These are phyloP conservation scores for Bugulina stolonifera DNA, from an alignment of 2,888 invertebrate genomes.

Conservation along the genomic window DNA sequence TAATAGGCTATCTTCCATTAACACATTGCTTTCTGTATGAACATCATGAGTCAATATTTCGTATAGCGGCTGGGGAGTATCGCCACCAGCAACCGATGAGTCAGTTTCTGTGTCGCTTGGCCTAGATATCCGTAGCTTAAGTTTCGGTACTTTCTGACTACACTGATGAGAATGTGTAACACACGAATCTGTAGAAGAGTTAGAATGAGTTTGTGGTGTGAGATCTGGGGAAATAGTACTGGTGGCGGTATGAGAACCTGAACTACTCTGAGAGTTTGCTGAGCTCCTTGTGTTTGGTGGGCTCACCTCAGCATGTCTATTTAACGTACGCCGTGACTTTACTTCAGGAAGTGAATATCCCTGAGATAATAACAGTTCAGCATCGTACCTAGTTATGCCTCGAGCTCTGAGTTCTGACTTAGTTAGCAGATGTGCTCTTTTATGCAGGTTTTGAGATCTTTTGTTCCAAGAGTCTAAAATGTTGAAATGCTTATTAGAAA, in stretches of 20 bases:
- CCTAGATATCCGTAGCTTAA: background rate
- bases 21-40: background rate
- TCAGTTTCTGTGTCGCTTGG: slow-evolving; percentile 18
- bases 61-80: slow-evolving; percentile 14
- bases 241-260: background rate
- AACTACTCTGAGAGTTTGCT: background rate
- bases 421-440: slow-evolving; percentile 44
- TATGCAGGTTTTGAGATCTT: slow-evolving; percentile 44
- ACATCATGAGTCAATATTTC: background rate
- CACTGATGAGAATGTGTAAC: background rate
- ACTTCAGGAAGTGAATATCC: slow-evolving; percentile 44
- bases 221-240: background rate
- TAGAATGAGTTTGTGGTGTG: background rate
- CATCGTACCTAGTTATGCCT: slow-evolving; percentile 50
- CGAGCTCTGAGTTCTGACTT: slow-evolving; percentile 44
- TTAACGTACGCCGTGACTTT: slow-evolving; percentile 24
- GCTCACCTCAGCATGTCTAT: background rate
- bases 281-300: background rate
- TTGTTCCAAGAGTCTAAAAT: slow-evolving; percentile 44
- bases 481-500: too few relatives aligned
- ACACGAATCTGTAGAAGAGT: background rate
- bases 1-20: background rate
- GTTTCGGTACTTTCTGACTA: background rate
- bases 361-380: slow-evolving; percentile 47
- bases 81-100: slow-evolving; percentile 1